Evolutionary conservation across 2,113 vertebrate genomes (phyloP).

Genomic region (Pampusana beccarii): DNA sequence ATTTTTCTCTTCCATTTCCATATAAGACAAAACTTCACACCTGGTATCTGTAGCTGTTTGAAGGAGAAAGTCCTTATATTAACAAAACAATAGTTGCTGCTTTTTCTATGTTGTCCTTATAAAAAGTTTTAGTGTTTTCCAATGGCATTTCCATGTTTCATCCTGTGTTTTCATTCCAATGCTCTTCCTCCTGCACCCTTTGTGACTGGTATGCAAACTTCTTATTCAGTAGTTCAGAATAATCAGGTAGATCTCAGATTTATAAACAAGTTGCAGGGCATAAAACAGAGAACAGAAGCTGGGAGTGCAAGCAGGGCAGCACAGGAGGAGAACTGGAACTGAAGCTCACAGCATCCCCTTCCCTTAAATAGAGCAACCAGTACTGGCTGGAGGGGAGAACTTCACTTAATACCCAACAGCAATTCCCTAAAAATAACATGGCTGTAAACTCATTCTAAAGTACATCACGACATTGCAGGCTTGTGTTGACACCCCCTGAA

Average conservation of each 20-base stretch:
- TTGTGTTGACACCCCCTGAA: background rate
- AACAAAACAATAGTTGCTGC: background rate
- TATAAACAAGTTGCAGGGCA: background rate
- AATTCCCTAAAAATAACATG: background rate
- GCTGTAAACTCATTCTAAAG: background rate
- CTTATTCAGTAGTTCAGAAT: background rate
- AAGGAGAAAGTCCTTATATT: background rate
- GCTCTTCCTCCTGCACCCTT: background rate
- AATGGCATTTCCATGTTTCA: background rate
- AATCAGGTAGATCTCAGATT: background rate
- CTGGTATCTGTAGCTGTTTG: background rate
- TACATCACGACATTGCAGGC: background rate
- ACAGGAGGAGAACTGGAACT: background rate
- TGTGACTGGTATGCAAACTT: background rate
- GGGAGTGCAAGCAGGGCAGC: background rate
- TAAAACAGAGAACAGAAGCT: background rate
- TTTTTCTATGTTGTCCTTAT: background rate
- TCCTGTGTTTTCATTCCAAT: background rate
- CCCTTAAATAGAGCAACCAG: background rate
- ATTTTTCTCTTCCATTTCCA: background rate
- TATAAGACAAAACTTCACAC: background rate
- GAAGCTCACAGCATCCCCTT: background rate
- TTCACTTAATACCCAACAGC: background rate
- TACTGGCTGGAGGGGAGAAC: background rate
- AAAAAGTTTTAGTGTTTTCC: background rate